Conservation (phyloP, 2,113 vertebrate genomes). For the Menura novaehollandiae region DNA sequence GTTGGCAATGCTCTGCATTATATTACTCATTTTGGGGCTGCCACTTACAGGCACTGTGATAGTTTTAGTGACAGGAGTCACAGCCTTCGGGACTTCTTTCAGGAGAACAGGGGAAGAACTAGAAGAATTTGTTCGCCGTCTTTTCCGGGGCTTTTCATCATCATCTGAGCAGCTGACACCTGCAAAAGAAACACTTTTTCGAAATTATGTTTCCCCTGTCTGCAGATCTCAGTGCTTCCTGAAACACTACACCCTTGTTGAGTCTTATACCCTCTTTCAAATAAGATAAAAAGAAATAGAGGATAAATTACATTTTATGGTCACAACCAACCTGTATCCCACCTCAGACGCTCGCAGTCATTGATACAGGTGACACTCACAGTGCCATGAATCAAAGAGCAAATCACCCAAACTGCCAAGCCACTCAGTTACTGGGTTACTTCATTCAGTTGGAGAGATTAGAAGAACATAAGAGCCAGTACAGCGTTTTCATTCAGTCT, state of each 20-base stretch:
- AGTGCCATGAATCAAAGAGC: background rate
- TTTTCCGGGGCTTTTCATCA: conserved; percentile 97
- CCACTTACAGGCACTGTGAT: conserved; percentile 89
- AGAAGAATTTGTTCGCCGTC: conserved; percentile 92
- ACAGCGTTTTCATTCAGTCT: background rate
- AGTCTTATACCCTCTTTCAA: background rate
- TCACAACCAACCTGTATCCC: background rate
- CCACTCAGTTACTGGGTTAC: background rate
- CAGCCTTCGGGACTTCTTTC: conserved; percentile 89
- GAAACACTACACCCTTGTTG: background rate
- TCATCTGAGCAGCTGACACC: conserved; percentile 98
- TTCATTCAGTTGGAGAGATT: background rate
- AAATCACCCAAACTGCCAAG: background rate
- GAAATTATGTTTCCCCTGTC: background rate
- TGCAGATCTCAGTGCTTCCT: background rate
- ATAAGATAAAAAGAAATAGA: background rate
- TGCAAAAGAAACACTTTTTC: conserved; percentile 54
- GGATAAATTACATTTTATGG: background rate
- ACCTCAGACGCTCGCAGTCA: background rate
- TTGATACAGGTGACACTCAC: background rate
- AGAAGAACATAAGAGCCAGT: background rate
- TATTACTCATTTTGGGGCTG: conserved; percentile 98
- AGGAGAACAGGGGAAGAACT: conserved; percentile 93
- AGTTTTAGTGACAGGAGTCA: conserved; percentile 87
- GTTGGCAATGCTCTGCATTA: conserved; percentile 99